Evolutionary conservation across 1,140 invertebrate species (phyloP).

Genomic region (Calosoma granatense): DNA sequence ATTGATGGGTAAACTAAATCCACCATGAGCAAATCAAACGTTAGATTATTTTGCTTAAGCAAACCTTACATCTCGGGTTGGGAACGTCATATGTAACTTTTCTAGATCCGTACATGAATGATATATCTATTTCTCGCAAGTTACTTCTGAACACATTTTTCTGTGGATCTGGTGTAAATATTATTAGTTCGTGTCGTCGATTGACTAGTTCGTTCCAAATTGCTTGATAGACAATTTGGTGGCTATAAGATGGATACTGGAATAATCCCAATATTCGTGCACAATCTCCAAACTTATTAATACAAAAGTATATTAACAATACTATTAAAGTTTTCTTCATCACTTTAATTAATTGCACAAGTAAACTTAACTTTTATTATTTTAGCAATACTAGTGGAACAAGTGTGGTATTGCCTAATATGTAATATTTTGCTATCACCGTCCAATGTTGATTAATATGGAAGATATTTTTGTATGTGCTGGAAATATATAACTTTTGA

Average conservation of each 20-base stretch:
- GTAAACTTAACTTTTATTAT: no score
- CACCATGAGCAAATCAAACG: slow-evolving; percentile 30
- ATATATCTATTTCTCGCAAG: background rate
- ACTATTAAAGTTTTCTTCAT: no score
- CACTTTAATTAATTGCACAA: no score
- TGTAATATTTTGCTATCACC: no score
- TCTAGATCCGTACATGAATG: background rate
- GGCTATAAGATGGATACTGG: slow-evolving; percentile 38
- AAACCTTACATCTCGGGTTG: slow-evolving; percentile 22
- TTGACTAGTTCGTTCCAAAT: slow-evolving; percentile 29
- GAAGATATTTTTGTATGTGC: no score
- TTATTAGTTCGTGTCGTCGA: slow-evolving; percentile 36
- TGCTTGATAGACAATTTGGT: slow-evolving; percentile 39
- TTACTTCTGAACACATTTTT: background rate
- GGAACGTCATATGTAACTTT: background rate
- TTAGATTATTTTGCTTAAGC: slow-evolving; percentile 21
- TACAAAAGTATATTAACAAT: no score
- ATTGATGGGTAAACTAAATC: slow-evolving; percentile 24
- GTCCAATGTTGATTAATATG: no score
- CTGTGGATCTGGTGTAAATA: slow-evolving; percentile 31
- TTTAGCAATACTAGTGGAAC: no score
- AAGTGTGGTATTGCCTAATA: no score
- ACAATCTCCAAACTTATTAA: no score
- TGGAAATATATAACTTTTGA: no score
- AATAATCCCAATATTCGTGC: background rate